These are phyloP conservation scores for Drosophila emarginata DNA, from an alignment of 2,888 invertebrate species.

Conservation along the genomic window DNA sequence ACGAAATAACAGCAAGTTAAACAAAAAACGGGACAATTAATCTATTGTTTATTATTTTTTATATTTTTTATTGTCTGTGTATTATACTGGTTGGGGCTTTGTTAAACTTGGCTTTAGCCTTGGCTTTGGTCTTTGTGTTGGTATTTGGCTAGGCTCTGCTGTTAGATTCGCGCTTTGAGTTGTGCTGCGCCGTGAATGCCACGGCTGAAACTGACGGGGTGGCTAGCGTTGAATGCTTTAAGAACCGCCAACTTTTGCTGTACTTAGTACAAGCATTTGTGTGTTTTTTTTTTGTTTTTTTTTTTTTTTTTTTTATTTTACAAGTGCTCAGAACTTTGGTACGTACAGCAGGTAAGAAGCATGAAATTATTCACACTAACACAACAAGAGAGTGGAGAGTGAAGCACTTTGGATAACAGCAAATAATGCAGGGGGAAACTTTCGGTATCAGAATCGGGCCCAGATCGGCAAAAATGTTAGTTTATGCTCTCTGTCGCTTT, in stretches of 20 bases:
- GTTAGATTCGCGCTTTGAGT: constrained; percentile 40
- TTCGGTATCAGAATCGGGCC: neutral
- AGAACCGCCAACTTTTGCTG: constrained; percentile 55
- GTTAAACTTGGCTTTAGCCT: constrained; percentile 35
- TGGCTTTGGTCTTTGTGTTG: constrained; percentile 22
- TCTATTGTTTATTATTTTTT: neutral
- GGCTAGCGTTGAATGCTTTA: constrained; percentile 58
- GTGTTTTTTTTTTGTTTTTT: no score
- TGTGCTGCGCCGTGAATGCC: constrained; percentile 67
- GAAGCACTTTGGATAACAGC: neutral
- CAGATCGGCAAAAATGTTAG: neutral
- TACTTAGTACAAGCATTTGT: neutral
- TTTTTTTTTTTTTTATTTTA: neutral
- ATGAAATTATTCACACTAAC: constrained; percentile 45
- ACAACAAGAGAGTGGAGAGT: neutral
- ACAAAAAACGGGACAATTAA: constrained; percentile 6
- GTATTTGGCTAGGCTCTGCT: neutral
- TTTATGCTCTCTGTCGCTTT: neutral
- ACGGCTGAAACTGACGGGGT: constrained; percentile 66
- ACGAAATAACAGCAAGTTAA: neutral
- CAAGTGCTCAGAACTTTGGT: constrained; percentile 19
- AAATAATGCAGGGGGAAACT: constrained; percentile 19
- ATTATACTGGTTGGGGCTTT: neutral
- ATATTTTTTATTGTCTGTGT: constrained; percentile 6
- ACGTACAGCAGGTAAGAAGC: constrained; percentile 44